A percentile compares a stretch with the other conserved stretches of the same genome.
Conservation (phyloP, 2,113 vertebrate genomes). For the Scopus umbretta region DNA sequence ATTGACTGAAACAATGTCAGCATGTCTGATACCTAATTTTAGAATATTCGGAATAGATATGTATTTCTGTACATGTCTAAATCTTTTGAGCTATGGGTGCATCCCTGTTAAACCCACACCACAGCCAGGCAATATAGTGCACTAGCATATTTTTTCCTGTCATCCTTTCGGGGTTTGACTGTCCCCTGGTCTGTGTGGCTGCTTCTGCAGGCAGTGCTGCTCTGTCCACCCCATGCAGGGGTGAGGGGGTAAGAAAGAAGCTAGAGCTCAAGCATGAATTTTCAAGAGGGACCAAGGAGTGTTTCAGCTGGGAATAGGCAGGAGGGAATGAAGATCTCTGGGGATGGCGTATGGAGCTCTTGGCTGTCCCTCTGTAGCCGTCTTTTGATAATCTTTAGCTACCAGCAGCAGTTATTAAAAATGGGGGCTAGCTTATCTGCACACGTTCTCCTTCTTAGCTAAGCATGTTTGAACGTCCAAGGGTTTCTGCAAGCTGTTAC, state of each 20-base stretch:
- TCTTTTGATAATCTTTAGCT: background rate
- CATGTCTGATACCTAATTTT: background rate
- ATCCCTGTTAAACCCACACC: background rate
- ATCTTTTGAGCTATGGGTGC: background rate
- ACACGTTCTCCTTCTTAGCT: background rate
- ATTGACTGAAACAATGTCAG: background rate
- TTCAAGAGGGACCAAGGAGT: background rate
- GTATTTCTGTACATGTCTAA: background rate
- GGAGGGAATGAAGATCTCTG: background rate
- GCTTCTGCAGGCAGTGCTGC: background rate
- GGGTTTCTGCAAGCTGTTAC: background rate
- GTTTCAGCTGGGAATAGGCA: background rate
- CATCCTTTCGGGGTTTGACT: background rate
- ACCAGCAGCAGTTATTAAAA: background rate
- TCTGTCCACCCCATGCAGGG: background rate
- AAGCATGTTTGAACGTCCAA: background rate
- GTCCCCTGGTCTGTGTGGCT: background rate
- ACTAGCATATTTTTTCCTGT: background rate
- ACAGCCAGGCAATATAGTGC: background rate
- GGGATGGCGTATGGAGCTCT: background rate
- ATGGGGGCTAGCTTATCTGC: background rate
- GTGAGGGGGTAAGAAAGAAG: background rate
- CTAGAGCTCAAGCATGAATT: background rate
- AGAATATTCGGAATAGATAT: background rate
- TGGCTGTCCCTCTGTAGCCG: background rate